Percentiles rank a stretch among this genome's conserved stretches.
phyloP scores from a whole-genome alignment of 2,888 invertebrate genomes.

The Stictocephala bisonia region DNA sequence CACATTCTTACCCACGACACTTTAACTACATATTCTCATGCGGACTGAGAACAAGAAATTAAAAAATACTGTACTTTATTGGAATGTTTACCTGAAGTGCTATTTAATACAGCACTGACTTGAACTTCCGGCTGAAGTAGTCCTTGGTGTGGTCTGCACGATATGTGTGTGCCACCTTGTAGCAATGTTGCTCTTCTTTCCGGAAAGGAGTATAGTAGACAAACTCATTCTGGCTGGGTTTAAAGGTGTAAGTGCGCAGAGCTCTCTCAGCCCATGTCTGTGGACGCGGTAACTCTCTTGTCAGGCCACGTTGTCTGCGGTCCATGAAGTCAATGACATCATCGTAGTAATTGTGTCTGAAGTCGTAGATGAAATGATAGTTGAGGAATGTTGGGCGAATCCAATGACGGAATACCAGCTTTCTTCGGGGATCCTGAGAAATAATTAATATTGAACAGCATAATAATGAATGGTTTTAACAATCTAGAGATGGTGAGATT shows the following conservation, averaged over 20 bases:
- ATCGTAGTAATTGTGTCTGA: slow-evolving; percentile 86
- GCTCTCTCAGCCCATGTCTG: slow-evolving; percentile 90
- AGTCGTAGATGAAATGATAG: slow-evolving; percentile 85
- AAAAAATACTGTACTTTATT: neutral
- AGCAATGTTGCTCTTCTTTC: slow-evolving; percentile 23
- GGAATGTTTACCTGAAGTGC: too few relatives aligned
- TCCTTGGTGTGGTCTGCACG: slow-evolving; percentile 81
- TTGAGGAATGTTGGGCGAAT: slow-evolving; percentile 85
- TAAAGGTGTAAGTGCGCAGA: slow-evolving; percentile 73
- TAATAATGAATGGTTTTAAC: too few relatives aligned
- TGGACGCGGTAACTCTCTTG: slow-evolving; percentile 78
- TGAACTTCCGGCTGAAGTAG: slow-evolving; percentile 78
- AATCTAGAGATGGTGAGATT: too few relatives aligned
- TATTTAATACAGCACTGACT: slow-evolving; percentile 55
- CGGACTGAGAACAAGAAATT: neutral
- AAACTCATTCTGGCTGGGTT: slow-evolving; percentile 52
- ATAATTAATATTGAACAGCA: too few relatives aligned
- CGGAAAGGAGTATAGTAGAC: slow-evolving; percentile 50
- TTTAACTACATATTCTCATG: neutral
- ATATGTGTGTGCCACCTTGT: slow-evolving; percentile 65
- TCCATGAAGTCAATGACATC: slow-evolving; percentile 87
- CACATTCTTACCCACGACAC: too few relatives aligned
- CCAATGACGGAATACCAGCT: slow-evolving; percentile 74
- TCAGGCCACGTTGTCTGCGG: slow-evolving; percentile 75
- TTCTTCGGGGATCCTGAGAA: slow-evolving; percentile 40